Evolutionary conservation across 2,888 invertebrate genomes (phyloP).

Genomic region (Fragum fragum): DNA sequence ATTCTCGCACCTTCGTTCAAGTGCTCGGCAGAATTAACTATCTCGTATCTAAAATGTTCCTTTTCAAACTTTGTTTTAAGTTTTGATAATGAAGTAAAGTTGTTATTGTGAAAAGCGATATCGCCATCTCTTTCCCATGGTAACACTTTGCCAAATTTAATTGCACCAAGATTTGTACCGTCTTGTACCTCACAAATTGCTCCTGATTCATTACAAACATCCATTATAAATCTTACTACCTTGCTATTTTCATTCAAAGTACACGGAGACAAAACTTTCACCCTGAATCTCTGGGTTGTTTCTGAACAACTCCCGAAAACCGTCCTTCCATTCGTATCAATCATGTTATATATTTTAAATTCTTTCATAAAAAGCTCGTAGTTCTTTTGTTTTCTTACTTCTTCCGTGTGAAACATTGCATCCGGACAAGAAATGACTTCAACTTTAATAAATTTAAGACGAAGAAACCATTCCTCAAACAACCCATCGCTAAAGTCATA

Average conservation of each 20-base stretch:
- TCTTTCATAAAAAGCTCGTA: conserved; percentile 56
- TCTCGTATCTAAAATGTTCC: conserved; percentile 54
- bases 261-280: conserved; percentile 74
- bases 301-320: conserved; percentile 64
- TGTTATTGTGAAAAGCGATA: conserved; percentile 70
- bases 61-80: conserved; percentile 47
- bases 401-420: conserved; percentile 78
- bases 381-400: conserved; percentile 3
- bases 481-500: conserved; percentile 63
- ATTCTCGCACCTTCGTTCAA: conserved; percentile 75
- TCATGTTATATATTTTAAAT: conserved; percentile 58
- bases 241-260: conserved; percentile 74
- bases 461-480: conserved; percentile 82
- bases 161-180: conserved; percentile 84
- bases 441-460: conserved; percentile 57
- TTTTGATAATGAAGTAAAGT: conserved; percentile 69
- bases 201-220: conserved; percentile 68
- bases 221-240: conserved; percentile 71
- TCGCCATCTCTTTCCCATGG: conserved; percentile 85
- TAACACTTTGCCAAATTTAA: conserved; percentile 82
- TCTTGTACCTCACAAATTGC: conserved; percentile 81
- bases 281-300: not conserved
- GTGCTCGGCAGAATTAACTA: conserved; percentile 48
- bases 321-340: conserved; percentile 71
- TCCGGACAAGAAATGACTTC: conserved; percentile 81